Conservation (phyloP, 2,113 vertebrate species). For the Aegypius monachus region DNA sequence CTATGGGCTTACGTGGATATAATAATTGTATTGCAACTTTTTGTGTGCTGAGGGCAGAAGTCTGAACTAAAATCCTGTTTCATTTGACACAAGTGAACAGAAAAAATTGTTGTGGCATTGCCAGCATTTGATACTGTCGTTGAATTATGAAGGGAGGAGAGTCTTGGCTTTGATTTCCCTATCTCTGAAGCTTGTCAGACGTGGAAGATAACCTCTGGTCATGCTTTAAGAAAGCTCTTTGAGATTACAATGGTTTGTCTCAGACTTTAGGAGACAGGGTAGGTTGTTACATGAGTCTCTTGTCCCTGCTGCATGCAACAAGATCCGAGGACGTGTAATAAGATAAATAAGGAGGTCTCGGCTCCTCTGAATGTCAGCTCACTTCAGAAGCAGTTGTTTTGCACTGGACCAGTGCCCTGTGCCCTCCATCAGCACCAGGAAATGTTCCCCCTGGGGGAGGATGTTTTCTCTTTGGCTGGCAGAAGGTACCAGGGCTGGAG, state of each 20-base stretch:
- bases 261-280: neutral
- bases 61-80: neutral
- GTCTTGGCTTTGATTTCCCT: neutral
- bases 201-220: neutral
- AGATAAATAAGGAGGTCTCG: neutral
- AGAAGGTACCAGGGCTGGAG: neutral
- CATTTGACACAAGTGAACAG: neutral
- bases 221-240: neutral
- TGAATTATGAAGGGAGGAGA: neutral
- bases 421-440: neutral
- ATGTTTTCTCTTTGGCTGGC: neutral
- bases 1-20: constrained; percentile 54
- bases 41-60: constrained; percentile 30
- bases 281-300: neutral
- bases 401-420: neutral
- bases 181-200: neutral
- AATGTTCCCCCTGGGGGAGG: accelerated
- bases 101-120: neutral
- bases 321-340: neutral
- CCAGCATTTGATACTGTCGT: constrained; percentile 46
- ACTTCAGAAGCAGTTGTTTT: neutral
- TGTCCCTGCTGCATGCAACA: neutral
- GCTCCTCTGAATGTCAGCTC: neutral
- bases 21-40: constrained; percentile 7
- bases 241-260: neutral